Evolutionary conservation across 1,140 invertebrate genomes (phyloP), one percentile per base, ranked within the genome.

Genomic region (Camponotus vicinus): DNA sequence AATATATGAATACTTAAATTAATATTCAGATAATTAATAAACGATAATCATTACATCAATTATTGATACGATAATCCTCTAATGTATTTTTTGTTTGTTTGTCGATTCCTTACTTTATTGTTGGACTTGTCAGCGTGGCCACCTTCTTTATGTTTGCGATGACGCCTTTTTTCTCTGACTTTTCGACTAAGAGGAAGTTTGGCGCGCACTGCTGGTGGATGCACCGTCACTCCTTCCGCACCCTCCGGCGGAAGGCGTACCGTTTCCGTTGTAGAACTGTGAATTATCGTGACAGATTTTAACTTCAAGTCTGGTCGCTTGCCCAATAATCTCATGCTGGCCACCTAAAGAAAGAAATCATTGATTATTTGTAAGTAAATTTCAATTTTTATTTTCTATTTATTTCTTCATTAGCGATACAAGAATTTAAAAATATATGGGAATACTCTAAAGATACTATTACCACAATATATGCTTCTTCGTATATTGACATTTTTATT

Each of bases 191-290:
- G 92, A 15, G 96, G 96, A 64, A 96, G 94, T 85, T 96, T 96
- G 27, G 96, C 95, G 13, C 96, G 92, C 0, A 96, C 95, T 0
- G 95, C 96, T 45, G 95, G 95, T 0, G 96, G 96, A 85, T 96
- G 96, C 9, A 96, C 95, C 5, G 95, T 96, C 49, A 95, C 94
- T 8, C 97, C 97, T 89, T 96, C 97, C 89, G 97, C 96, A 78
- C 96, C 96, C 86, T 97, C 97, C 86, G 97, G 96, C 1, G 97
- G 97, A 86, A 98, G 94, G 7, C 97, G 96, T 86, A 98, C 97
- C 66, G 97, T 97, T 95, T 98, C 97, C 61, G 97, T 98, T 83
- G 97, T 97, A 86, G 97, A 97, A 92, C 97, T 98, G 96, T 98
- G 97, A 90, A 98, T 98, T 95, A 98, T 98, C 87, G 97, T 98